Conservation (phyloP, 2,797 vertebrate genomes). For the Petrocephalus schoutedeni region DNA sequence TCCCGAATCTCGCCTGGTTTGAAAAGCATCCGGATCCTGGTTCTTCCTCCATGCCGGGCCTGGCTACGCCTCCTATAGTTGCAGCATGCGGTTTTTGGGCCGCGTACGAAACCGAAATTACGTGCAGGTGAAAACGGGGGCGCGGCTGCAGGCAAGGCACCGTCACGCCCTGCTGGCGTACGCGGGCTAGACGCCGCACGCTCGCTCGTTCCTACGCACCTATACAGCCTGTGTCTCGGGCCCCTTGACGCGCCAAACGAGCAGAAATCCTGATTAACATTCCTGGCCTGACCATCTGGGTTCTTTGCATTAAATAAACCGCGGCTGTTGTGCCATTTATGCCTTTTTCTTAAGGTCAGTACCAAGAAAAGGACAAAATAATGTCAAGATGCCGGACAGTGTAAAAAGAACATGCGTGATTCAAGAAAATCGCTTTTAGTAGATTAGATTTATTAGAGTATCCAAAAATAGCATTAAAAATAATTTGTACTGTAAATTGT, state of each 20-base stretch:
- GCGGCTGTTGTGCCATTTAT: not conserved
- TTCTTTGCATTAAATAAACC: conserved; percentile 1
- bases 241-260: not conserved
- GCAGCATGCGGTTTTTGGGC: not conserved
- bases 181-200: not conserved
- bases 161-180: not conserved
- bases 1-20: not conserved
- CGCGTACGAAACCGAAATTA: not conserved
- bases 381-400: not conserved
- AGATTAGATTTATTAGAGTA: not conserved
- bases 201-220: not conserved
- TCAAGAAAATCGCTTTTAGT: not conserved
- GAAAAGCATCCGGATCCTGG: not conserved
- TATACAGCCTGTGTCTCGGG: not conserved
- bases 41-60: not conserved
- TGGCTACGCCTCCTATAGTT: not conserved
- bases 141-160: not conserved
- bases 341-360: conserved; percentile 2
- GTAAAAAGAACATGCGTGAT: not conserved
- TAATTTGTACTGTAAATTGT: not conserved
- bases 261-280: not conserved
- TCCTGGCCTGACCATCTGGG: not conserved
- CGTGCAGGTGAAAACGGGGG: not conserved
- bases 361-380: not conserved
- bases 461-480: not conserved